These are phyloP conservation scores for Orthosia cruda DNA, from an alignment of 2,888 invertebrate species.

Conservation along the genomic window DNA sequence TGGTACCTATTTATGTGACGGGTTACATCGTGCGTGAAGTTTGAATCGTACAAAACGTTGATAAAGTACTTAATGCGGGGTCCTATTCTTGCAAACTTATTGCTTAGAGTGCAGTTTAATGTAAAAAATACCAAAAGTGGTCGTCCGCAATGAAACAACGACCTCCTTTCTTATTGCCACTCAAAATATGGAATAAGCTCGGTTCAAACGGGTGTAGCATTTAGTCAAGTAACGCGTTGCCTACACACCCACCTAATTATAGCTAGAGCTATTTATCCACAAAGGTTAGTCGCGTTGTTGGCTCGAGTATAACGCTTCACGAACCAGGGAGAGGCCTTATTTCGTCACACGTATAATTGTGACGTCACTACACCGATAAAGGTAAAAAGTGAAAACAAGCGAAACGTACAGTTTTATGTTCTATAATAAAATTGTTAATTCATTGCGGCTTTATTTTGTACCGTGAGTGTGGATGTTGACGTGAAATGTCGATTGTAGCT, in stretches of 20 bases:
- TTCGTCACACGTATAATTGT: constrained; percentile 64
- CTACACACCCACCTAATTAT: constrained; percentile 54
- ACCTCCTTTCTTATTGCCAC: constrained; percentile 22
- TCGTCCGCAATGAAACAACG: constrained; percentile 14
- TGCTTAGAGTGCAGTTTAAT: constrained; percentile 1
- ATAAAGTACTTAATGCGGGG: not conserved
- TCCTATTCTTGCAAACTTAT: constrained; percentile 1
- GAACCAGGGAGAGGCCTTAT: constrained; percentile 60
- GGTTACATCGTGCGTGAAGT: constrained; percentile 21
- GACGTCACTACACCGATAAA: constrained; percentile 56
- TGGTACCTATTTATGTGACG: constrained; percentile 63
- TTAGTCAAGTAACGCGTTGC: constrained; percentile 51
- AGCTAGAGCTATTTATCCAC: constrained; percentile 62
- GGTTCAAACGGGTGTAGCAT: constrained; percentile 41
- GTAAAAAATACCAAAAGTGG: not conserved
- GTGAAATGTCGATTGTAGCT: constrained; percentile 18
- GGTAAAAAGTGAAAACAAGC: constrained; percentile 32
- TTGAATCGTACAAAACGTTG: not conserved
- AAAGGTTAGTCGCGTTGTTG: constrained; percentile 62
- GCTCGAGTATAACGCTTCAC: constrained; percentile 51
- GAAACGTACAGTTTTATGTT: constrained; percentile 28
- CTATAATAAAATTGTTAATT: constrained; percentile 22
- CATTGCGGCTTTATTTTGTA: constrained; percentile 29
- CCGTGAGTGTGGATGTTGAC: constrained; percentile 5
- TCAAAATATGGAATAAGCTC: constrained; percentile 38